Base-by-base conservation (phyloP, 2,797 vertebrate genomes). In the Epinephelus coioides region DNA sequence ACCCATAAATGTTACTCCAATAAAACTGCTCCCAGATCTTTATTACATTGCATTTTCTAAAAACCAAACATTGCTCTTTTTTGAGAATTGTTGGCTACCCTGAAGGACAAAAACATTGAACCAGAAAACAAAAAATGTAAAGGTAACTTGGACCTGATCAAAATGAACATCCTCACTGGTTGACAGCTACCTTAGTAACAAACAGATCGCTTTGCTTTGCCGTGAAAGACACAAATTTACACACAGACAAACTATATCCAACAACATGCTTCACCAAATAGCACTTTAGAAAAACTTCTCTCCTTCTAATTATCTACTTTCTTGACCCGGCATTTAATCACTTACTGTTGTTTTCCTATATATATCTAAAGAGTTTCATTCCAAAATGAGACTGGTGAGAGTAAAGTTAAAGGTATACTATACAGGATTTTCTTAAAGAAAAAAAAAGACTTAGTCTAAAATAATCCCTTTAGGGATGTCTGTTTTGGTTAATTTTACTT, bases 201-300 rank as follows among this genome's bases (percentile, higher is more conserved):
- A 30, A 71, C 53, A 2, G 4, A 25, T 59, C 21, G 0, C 51
- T 65, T 55, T 17, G 10, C 54, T 73, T 76, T 73, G 23, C 72
- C 4, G 38, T 79, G 69, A 85, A 78, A 78, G 74, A 79, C 86
- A 89, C 76, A 65, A 68, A 81, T 73, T 83, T 76, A 86, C 85
- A 81, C 80, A 86, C 54, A 80, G 74, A 86, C 82, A 84, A 88
- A 88, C 77, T 60, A 62, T 73, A 81, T 57, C 80, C 81, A 72
- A 78, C 57, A 4, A 88, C 90, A 92, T 93, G 90, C 86, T 78
- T 83, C 67, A 84, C 71, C 79, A 56, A 77, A 64, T 23, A 85
- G 67, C 86, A 85, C 75, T 90, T 87, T 2, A 83, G 71, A 88
- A 64, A 84, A 83, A 54, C 14, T 0, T 55, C 14, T 75, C 44